These are phyloP conservation scores for Saxicola maurus DNA, from an alignment of 2,797 vertebrate species.

Conservation along the genomic window DNA sequence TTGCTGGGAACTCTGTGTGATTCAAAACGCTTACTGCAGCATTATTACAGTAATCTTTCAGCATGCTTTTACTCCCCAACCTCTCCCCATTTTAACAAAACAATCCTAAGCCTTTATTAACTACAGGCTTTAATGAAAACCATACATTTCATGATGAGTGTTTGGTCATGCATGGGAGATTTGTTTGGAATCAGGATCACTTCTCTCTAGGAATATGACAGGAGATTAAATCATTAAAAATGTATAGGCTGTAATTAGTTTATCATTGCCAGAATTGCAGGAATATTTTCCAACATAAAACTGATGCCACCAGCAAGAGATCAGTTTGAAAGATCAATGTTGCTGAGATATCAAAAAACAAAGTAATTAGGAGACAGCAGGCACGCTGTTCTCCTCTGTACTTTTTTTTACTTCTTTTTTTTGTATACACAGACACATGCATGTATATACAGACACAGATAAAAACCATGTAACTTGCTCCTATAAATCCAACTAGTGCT, in stretches of 20 bases:
- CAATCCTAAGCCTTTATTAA: constrained; percentile 58
- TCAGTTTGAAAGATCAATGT: constrained; percentile 61
- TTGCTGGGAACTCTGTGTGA: constrained; percentile 10
- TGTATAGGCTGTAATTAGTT: constrained; percentile 70
- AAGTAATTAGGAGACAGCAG: constrained; percentile 39
- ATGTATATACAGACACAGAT: neutral
- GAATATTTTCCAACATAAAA: constrained; percentile 57
- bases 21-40: constrained; percentile 28
- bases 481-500: neutral
- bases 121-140: constrained; percentile 67
- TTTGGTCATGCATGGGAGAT: constrained; percentile 65
- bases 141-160: constrained; percentile 59
- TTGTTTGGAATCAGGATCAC: constrained; percentile 66
- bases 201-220: constrained; percentile 67
- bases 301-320: constrained; percentile 59
- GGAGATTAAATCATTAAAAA: constrained; percentile 76
- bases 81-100: constrained; percentile 40
- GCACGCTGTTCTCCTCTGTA: constrained; percentile 1
- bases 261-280: constrained; percentile 61
- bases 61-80: constrained; percentile 32
- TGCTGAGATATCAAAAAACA: constrained; percentile 43
- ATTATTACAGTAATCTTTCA: constrained; percentile 50
- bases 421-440: neutral
- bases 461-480: neutral
- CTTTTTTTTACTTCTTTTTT: neutral